phyloP scores from a whole-genome alignment of 2,888 invertebrate genomes.

The Phaonia tiefii region DNA sequence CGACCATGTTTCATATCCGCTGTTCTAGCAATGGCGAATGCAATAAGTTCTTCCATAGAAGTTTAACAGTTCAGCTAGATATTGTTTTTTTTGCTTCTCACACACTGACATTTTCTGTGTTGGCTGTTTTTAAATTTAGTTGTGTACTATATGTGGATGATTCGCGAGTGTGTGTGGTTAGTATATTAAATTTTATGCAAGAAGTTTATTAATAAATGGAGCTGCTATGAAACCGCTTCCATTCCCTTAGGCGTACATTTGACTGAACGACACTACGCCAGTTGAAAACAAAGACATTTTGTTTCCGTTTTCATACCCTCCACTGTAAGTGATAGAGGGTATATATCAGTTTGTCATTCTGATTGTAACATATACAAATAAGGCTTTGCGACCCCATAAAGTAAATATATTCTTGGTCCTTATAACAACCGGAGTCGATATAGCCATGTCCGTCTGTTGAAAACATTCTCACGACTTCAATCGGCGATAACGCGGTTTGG shows the following conservation, averaged over 20 bases:
- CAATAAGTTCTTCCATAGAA: constrained; percentile 64
- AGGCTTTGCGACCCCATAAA: no score
- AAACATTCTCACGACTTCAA: no score
- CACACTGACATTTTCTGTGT: neutral
- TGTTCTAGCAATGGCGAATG: constrained; percentile 62
- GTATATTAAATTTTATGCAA: constrained; percentile 78
- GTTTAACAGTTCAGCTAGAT: constrained; percentile 37
- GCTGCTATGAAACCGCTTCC: constrained; percentile 53
- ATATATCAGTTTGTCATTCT: no score
- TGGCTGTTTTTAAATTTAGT: constrained; percentile 46
- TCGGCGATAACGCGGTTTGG: no score
- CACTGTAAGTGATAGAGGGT: no score
- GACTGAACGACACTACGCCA: constrained; percentile 45
- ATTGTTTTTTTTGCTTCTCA: constrained; percentile 50
- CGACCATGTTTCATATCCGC: constrained; percentile 60
- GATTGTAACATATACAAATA: no score
- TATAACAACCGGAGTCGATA: no score
- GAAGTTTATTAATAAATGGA: constrained; percentile 79
- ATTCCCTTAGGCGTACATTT: constrained; percentile 46
- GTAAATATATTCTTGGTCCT: no score
- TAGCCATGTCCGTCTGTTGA: no score
- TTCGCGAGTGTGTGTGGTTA: constrained; percentile 67
- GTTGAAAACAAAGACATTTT: constrained; percentile 1
- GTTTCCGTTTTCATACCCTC: no score
- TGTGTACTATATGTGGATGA: constrained; percentile 54